Percentiles rank a stretch among this genome's conserved stretches.
Evolutionary conservation across 2,797 vertebrate genomes (phyloP).

Genomic region (Sebastes oblongus): DNA sequence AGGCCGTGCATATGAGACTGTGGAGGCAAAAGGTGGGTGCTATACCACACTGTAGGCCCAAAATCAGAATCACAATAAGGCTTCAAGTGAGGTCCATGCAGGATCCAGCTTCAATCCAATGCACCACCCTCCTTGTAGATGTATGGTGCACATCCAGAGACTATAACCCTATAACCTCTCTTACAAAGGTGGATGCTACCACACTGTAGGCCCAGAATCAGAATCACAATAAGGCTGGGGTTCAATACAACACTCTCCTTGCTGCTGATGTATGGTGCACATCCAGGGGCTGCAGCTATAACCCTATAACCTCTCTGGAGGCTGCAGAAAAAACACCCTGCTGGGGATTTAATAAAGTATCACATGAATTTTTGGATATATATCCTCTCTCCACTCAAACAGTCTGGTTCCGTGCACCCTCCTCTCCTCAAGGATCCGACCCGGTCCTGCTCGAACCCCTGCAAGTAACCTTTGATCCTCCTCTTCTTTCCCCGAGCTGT

Average conservation of each 20-base stretch:
- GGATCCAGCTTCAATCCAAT: too few relatives aligned
- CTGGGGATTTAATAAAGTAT: constrained; percentile 14
- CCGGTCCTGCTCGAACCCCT: constrained; percentile 43
- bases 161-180: too few relatives aligned
- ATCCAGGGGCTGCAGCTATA: constrained; percentile 5
- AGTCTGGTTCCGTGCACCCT: constrained; percentile 23
- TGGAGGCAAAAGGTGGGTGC: constrained; percentile 62
- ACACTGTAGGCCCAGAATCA: too few relatives aligned
- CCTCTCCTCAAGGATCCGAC: constrained; percentile 35
- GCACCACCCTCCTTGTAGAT: too few relatives aligned
- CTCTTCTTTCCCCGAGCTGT: constrained; percentile 80
- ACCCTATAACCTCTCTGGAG: constrained; percentile 43
- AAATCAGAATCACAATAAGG: too few relatives aligned
- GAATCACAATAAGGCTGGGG: background rate
- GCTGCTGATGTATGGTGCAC: background rate
- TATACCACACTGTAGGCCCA: background rate
- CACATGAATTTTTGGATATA: constrained; percentile 7
- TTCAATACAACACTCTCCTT: background rate
- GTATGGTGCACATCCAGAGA: too few relatives aligned
- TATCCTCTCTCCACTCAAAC: constrained; percentile 21
- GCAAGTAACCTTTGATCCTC: constrained; percentile 74
- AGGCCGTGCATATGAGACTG: constrained; percentile 59
- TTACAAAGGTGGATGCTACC: constrained; percentile 44
- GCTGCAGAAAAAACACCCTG: constrained; percentile 19
- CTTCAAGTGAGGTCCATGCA: constrained; percentile 2